Evolutionary conservation across 2,113 vertebrate species (phyloP).

Genomic region (Sebastes fasciatus): DNA sequence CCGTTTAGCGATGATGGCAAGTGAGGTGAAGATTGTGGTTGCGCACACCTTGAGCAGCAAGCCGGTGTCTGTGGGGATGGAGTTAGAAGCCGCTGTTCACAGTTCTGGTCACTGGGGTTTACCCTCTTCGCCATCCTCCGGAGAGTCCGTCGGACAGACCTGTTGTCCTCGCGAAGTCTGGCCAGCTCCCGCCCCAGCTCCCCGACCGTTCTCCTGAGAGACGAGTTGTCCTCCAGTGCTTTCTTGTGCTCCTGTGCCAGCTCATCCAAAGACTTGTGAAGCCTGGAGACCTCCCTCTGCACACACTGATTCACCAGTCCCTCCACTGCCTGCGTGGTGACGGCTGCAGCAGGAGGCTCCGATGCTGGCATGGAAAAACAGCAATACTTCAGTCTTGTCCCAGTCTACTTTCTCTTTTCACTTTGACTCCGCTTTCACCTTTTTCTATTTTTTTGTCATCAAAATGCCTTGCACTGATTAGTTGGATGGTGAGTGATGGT

Average conservation of each 20-base stretch:
- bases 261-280: constrained; percentile 16
- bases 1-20: background rate
- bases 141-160: background rate
- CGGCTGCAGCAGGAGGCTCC: constrained; percentile 7
- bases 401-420: constrained; percentile 7
- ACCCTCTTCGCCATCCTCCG: background rate
- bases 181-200: background rate
- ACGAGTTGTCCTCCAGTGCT: background rate
- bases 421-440: too few species aligned
- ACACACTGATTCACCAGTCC: background rate
- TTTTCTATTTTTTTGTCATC: background rate
- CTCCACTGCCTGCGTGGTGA: background rate
- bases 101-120: too few species aligned
- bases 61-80: too few species aligned
- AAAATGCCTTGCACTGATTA: background rate
- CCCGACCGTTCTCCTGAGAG: constrained; percentile 1
- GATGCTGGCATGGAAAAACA: constrained; percentile 34
- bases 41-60: too few species aligned
- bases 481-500: constrained; percentile 6
- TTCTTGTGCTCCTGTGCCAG: constrained; percentile 1
- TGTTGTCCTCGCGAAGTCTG: background rate
- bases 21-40: too few species aligned
- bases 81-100: too few species aligned
- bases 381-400: constrained; percentile 18
- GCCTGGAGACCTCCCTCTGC: background rate